phyloP scores from a whole-genome alignment of 2,797 vertebrate species.

The Anguilla megastoma region DNA sequence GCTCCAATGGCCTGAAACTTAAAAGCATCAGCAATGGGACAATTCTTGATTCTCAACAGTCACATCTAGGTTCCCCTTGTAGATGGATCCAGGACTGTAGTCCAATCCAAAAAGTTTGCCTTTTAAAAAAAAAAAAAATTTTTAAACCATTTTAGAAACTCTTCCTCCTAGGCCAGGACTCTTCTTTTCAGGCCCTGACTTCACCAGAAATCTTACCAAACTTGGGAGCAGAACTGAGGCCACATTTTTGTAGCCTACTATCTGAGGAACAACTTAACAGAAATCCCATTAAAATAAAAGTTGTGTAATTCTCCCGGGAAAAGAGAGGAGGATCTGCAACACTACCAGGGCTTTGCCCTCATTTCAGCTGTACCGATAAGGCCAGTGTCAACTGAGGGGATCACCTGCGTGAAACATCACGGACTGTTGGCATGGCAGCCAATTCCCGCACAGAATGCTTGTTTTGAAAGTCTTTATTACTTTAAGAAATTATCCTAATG shows the following conservation, averaged over 20 bases:
- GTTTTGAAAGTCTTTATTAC: slow-evolving; percentile 15
- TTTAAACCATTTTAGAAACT: background rate
- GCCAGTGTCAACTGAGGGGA: background rate
- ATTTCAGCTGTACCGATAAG: background rate
- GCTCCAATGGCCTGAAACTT: background rate
- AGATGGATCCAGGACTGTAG: background rate
- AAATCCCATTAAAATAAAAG: background rate
- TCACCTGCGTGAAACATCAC: slow-evolving; percentile 1
- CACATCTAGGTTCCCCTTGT: background rate
- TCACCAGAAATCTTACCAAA: background rate
- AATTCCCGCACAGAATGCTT: background rate
- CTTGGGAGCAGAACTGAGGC: too few relatives aligned
- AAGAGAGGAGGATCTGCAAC: background rate
- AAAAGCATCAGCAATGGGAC: background rate
- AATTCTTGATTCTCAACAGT: background rate
- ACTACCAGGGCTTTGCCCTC: background rate
- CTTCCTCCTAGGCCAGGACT: background rate
- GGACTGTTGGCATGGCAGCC: background rate
- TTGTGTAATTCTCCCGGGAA: background rate
- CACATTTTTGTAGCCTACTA: background rate
- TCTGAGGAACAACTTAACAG: background rate
- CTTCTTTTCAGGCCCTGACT: slow-evolving; percentile 5
- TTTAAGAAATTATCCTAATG: slow-evolving; percentile 6
- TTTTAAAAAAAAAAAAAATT: too few relatives aligned
- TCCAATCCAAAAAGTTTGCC: background rate